These are phyloP conservation scores for Nasonia vitripennis DNA, from an alignment of 1,140 invertebrate species.

Conservation along the genomic window DNA sequence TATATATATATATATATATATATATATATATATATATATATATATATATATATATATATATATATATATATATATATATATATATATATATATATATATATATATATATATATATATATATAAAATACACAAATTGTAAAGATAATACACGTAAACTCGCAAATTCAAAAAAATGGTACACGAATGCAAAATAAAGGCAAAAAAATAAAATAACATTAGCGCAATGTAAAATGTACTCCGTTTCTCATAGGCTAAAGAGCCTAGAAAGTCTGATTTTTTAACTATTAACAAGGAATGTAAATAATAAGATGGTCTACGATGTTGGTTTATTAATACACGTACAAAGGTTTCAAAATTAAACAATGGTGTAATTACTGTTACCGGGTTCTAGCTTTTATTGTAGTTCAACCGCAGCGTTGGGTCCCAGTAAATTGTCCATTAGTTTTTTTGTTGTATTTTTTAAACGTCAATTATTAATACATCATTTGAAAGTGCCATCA, in stretches of 20 bases:
- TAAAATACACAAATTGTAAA: conserved; percentile 52
- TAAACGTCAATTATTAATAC: conserved; percentile 20
- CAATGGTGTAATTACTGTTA: conserved; percentile 72
- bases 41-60: too few relatives aligned
- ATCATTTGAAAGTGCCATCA: conserved; percentile 35
- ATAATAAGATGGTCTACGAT: conserved; percentile 73
- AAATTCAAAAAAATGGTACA: conserved; percentile 52
- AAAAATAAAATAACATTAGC: conserved; percentile 51
- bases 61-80: too few relatives aligned
- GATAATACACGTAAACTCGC: conserved; percentile 53
- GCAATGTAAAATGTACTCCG: conserved; percentile 65
- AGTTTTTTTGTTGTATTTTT: conserved; percentile 6
- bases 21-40: conserved; percentile 58
- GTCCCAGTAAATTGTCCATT: conserved; percentile 42
- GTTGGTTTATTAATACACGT: conserved; percentile 71
- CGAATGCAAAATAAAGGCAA: conserved; percentile 46
- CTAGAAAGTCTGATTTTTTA: conserved; percentile 76
- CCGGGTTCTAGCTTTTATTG: conserved; percentile 61
- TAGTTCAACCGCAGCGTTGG: conserved; percentile 52
- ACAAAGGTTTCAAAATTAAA: conserved; percentile 74
- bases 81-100: too few relatives aligned
- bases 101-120: too few relatives aligned
- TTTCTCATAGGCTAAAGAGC: conserved; percentile 66
- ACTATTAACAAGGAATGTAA: conserved; percentile 71
- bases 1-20: conserved; percentile 59